These are phyloP conservation scores for Eptesicus fuscus DNA, from an alignment of 2,113 vertebrate genomes.

Conservation along the genomic window DNA sequence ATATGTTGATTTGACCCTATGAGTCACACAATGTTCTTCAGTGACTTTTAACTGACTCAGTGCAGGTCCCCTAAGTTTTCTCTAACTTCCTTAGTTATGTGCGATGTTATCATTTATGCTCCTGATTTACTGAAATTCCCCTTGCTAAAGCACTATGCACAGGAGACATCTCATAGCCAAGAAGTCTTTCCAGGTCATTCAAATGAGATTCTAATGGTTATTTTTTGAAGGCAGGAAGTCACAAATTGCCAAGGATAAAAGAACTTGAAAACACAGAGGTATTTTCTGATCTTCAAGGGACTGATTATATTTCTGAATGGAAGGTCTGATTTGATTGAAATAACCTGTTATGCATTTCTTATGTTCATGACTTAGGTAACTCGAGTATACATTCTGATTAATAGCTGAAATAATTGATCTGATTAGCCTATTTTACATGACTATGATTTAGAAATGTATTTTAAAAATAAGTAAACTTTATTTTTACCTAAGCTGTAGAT, in stretches of 20 bases:
- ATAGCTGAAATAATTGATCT: neutral
- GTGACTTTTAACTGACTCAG: neutral
- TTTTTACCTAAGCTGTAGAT: neutral
- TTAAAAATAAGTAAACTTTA: neutral
- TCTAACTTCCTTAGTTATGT: neutral
- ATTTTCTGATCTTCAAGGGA: neutral
- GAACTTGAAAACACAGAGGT: neutral
- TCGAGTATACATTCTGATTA: neutral
- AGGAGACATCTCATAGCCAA: neutral
- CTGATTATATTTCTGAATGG: constrained; percentile 5
- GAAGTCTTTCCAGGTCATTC: neutral
- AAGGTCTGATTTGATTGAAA: constrained; percentile 17
- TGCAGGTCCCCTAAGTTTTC: neutral
- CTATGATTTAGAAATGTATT: neutral
- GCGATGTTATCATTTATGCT: constrained; percentile 20
- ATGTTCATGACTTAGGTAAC: neutral
- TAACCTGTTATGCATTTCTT: neutral
- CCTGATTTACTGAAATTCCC: neutral
- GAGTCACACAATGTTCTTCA: neutral
- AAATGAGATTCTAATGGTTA: neutral
- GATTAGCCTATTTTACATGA: neutral
- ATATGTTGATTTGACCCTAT: neutral
- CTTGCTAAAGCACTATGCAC: neutral
- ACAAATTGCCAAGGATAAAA: constrained; percentile 41
- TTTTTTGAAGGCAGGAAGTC: constrained; percentile 23